Evolutionary conservation across 1,140 invertebrate species (phyloP).

Genomic region (Goniozus legneri): DNA sequence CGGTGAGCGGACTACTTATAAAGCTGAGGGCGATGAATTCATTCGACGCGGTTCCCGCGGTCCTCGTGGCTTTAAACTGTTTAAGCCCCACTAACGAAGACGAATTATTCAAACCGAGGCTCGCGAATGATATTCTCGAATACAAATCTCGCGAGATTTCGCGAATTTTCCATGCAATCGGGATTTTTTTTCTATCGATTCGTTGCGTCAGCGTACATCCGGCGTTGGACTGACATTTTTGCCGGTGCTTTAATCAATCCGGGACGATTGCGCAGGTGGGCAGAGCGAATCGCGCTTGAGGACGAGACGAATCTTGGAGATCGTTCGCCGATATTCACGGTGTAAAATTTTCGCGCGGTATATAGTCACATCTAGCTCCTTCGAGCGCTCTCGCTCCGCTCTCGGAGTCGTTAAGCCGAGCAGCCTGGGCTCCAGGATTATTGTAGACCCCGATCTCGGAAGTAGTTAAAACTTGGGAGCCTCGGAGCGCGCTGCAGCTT

Average conservation of each 20-base stretch:
- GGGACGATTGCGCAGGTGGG: neutral
- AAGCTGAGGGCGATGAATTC: no score
- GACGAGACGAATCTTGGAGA: neutral
- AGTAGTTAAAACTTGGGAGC: constrained; percentile 32
- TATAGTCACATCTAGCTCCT: constrained; percentile 4
- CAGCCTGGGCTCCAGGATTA: constrained; percentile 16
- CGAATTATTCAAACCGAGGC: no score
- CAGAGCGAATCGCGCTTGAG: neutral
- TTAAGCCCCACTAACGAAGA: no score
- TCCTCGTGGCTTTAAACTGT: no score
- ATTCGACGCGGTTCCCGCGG: no score
- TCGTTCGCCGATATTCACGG: neutral
- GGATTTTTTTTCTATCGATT: no score
- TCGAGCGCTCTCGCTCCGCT: neutral
- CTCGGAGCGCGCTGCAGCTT: constrained; percentile 19
- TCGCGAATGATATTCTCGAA: no score
- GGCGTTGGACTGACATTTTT: neutral
- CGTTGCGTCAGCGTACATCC: neutral
- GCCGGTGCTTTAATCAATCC: constrained; percentile 4
- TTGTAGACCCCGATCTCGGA: constrained; percentile 30
- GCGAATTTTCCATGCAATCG: no score
- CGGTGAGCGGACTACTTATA: no score
- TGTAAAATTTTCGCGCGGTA: constrained; percentile 12
- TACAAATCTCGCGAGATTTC: no score
- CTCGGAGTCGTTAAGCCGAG: constrained; percentile 18